Base-by-base conservation (phyloP, 1,140 invertebrate genomes). In the Zaprionus ornatus region DNA sequence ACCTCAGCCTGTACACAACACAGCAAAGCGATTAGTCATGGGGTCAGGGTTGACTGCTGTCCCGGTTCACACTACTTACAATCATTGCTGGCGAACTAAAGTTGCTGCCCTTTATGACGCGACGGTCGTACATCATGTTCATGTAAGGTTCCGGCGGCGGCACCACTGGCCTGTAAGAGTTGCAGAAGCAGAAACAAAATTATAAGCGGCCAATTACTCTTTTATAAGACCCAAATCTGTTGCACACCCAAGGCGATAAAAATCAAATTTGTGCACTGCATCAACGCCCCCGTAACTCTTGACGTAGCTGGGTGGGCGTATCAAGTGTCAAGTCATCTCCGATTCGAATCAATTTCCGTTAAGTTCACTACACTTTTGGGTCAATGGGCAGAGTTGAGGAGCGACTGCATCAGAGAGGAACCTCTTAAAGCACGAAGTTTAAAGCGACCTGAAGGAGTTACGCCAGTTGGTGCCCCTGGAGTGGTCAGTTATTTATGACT, bases 61-160 rank as follows among this genome's bases (percentile, higher is more conserved):
- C 35, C 42, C 13, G 21, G 27, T 32, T 21, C 2, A 21, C 25
- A 21, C 23, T 13, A 90, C 79, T 79, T 77, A 90, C 90, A 67
- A 90, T 68, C 56, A 91, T 64, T 17, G 90, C 69, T 60, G 87
- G 17, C 15, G 63, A 74, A 25, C 86, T 92, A 92, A 95, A 96
- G 50, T 96, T 97, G 90, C 95, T 97, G 74, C 97, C 97, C 78
- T 97, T 94, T 71, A 96, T 95, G 69, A 98, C 95, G 72, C 97
- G 94, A 84, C 95, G 95, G 91, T 98, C 97, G 93, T 95, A 97
- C 97, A 98, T 98, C 80, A 98, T 94, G 93, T 98, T 97, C 69
- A 95, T 93, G 92, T 95, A 95, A 12, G 94, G 94, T 90, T 94
- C 82, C 23, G 81, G 76, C 48, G 91, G 90, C 50, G 80, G 85